These are phyloP conservation scores for Hystrix brachyura DNA, from an alignment of 2,113 vertebrate species.

Conservation along the genomic window DNA sequence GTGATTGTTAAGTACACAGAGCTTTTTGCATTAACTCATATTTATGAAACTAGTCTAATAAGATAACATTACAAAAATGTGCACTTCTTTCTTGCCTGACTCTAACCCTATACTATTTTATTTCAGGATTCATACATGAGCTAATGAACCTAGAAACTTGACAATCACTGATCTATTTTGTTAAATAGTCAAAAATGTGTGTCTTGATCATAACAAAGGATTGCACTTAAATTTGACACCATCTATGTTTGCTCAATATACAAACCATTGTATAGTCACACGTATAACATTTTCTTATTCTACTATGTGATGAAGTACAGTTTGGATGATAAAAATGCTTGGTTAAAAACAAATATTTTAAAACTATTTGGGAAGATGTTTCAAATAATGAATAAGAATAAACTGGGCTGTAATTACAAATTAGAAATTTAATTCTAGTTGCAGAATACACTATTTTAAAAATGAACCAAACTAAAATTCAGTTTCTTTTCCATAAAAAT, in stretches of 20 bases:
- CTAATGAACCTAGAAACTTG: background rate
- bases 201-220: background rate
- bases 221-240: background rate
- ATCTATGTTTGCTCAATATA: background rate
- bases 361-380: background rate
- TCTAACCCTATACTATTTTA: background rate
- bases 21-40: slow-evolving; percentile 21
- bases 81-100: accelerated
- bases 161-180: background rate
- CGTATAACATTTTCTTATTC: background rate
- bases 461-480: background rate
- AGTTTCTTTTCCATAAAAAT: background rate
- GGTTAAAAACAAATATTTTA: background rate
- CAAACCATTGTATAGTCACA: background rate
- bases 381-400: background rate
- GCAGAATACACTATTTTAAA: background rate
- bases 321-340: background rate
- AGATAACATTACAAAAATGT: background rate
- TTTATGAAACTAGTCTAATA: background rate
- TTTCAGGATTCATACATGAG: background rate
- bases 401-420: background rate
- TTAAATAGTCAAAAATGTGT: background rate
- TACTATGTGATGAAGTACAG: background rate
- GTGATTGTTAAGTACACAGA: background rate
- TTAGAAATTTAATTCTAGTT: background rate